A percentile compares a stretch with the other conserved stretches of the same genome.
phyloP scores from a whole-genome alignment of 2,113 vertebrate species.

The Microtus montanus region DNA sequence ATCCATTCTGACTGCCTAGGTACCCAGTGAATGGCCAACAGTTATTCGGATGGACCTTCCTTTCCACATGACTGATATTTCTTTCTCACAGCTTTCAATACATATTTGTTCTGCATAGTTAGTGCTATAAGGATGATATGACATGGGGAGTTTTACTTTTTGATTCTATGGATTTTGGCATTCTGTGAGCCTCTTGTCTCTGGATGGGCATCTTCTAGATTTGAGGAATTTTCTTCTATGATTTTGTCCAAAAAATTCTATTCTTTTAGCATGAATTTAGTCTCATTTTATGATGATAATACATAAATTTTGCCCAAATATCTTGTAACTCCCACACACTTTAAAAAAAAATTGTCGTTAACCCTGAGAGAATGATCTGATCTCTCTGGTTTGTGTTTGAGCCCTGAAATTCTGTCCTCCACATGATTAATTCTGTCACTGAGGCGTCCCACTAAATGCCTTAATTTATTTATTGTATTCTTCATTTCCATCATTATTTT shows the following conservation, averaged over 20 bases:
- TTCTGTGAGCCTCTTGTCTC: background rate
- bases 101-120: background rate
- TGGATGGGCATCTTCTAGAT: background rate
- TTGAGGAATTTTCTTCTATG: background rate
- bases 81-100: background rate
- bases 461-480: background rate
- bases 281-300: background rate
- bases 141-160: background rate
- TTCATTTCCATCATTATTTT: background rate
- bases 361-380: background rate
- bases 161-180: background rate
- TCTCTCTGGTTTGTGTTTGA: background rate
- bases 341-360: background rate
- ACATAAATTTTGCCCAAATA: background rate
- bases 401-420: background rate
- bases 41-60: background rate
- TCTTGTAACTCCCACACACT: background rate
- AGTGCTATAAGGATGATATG: background rate
- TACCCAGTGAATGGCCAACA: background rate
- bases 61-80: background rate
- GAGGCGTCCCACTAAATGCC: background rate
- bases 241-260: background rate
- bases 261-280: background rate
- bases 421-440: background rate
- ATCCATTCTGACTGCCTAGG: background rate